Evolutionary conservation across 2,797 vertebrate species (phyloP), one percentile per base, ranked within the genome.

Genomic region (Eulemur albifrons): DNA sequence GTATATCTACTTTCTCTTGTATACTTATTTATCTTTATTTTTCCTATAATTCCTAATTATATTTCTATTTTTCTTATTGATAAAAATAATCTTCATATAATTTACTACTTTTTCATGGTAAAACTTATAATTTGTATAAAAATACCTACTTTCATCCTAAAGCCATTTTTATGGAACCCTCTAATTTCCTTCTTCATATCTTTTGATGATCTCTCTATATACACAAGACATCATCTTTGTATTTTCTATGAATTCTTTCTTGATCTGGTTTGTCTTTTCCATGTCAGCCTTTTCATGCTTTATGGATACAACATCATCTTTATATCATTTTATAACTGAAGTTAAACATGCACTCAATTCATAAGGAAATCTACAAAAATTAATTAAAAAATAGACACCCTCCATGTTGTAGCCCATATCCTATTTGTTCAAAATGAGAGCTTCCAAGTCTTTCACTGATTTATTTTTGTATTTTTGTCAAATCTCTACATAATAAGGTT

Each of bases 21-120:
- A 8, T 20, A 48, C 5, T n/a, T 73, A 69, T n/a, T 61, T 57
- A 45, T 67, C 48, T 76, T 80, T 83, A 21, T 57, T 88, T 92
- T 57, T 79, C 15, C 40, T 23, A 72, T 48, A 81, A 87, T 40
- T 84, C 81, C 14, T 73, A 73, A 88, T 23, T 75, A 43, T 2
- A 21, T 59, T 75, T 91, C 67, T 69, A 18, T 21, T 27, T 88
- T 76, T 59, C 30, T 48, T 85, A 77, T 30, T 90, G 72, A 73
- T 81, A 88, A 85, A 95, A 90, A 43, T 76, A 88, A 73, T 35
- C 25, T 59, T 81, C 30, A 59, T 21, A n/a, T 63, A 88, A 96
- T 59, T 83, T 91, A 77, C 11, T 12, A 38, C 38, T 88, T 83
- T 80, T 32, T n/a, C 54, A 38, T 59, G 54, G 35, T 61, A 85